Evolutionary conservation across 2,888 invertebrate genomes (phyloP), one percentile per base, ranked within the genome.

Genomic region (Hemaris fuciformis): DNA sequence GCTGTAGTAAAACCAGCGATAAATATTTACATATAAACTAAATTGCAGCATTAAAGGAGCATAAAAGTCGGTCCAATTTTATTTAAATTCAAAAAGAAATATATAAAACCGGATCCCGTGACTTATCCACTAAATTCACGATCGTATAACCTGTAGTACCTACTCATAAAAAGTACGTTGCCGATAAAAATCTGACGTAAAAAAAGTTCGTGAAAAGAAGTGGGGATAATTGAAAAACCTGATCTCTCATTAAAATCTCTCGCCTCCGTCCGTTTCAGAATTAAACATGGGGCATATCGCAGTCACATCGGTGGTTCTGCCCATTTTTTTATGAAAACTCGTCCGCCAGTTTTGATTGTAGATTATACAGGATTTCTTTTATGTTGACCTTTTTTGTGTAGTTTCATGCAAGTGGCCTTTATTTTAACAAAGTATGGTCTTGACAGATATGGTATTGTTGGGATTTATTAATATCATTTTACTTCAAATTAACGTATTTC

Each of bases 231-330:
- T 91, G 89, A 89, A 91, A 91, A 91, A 83, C 83, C 88, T 84
- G 88, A 91, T 91, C 90, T 89, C 87, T 90, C 90, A 90, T 91
- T 91, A 91, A 90, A 90, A 90, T 90, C 91, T 88, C 84, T 84
- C 84, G 84, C 79, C 81, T 80, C 75, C 84, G 84, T 85, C 85
- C 87, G 84, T 83, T 88, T 84, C 78, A 80, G 80, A 87, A 89
- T 88, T 87, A 88, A 88, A 83, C 80, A 80, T 80, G 79, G 84
- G 62, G 72, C 87, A 87, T 87, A 89, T 88, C 89, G 87, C 82
- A 85, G 89, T 88, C 89, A 89, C 89, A 89, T 88, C 80, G 79
- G 70, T 74, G 68, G 70, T 66, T 69, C 70, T 75, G 71, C 77
- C 71, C 75, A 72, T 75, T 81, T 82, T 53, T 85, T 88, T 87